Percentiles rank a stretch among this genome's conserved stretches.
Evolutionary conservation across 1,140 invertebrate genomes (phyloP).

Genomic region (Ceratina japonica): DNA sequence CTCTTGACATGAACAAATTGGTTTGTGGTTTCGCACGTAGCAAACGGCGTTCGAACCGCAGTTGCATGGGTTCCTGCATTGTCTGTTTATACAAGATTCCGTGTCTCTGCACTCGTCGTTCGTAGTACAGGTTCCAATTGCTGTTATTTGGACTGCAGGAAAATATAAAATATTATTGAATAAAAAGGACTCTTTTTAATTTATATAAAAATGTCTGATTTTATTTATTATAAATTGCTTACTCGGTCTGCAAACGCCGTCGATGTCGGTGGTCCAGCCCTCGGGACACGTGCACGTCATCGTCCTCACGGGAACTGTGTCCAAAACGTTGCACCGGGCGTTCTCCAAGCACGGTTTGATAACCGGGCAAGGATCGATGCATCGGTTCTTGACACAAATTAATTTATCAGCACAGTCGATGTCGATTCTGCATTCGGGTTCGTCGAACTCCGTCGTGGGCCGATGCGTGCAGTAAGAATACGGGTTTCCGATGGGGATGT

Average conservation of each 20-base stretch:
- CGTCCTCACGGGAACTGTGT: constrained; percentile 89
- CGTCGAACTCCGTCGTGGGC: constrained; percentile 73
- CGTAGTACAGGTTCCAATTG: constrained; percentile 85
- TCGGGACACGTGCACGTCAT: constrained; percentile 92
- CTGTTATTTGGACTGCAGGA: constrained; percentile 81
- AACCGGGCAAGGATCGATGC: constrained; percentile 88
- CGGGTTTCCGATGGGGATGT: constrained; percentile 88
- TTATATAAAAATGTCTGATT: neutral
- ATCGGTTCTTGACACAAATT: constrained; percentile 89
- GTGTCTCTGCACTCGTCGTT: constrained; percentile 88
- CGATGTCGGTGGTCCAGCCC: constrained; percentile 88
- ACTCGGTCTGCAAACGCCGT: constrained; percentile 86
- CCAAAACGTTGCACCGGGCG: constrained; percentile 87
- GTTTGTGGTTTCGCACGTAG: constrained; percentile 89
- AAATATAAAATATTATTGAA: neutral
- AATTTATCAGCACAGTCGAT: constrained; percentile 88
- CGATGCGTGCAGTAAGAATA: constrained; percentile 86
- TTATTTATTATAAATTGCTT: constrained; percentile 27
- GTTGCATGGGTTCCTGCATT: constrained; percentile 92
- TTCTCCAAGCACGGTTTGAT: constrained; percentile 86
- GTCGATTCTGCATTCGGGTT: constrained; percentile 88
- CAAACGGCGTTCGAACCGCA: constrained; percentile 93
- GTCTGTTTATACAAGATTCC: constrained; percentile 91
- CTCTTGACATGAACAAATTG: constrained; percentile 90
- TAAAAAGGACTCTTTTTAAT: neutral